Conservation (phyloP, 1,140 invertebrate genomes). For the Meteorus sp. region DNA sequence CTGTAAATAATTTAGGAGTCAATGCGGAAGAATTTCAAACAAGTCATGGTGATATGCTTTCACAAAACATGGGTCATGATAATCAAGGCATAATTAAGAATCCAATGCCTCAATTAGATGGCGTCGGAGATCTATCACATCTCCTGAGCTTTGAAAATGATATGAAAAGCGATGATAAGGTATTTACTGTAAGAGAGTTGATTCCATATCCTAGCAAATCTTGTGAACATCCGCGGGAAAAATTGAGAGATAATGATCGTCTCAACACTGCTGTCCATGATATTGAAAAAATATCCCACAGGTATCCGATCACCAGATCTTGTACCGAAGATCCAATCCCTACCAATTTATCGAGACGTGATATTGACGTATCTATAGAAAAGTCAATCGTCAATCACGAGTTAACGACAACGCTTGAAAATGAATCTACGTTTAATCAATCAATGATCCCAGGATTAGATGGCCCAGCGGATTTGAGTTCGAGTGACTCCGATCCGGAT, state of each 20-base stretch:
- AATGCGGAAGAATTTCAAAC: background rate
- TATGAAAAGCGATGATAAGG: conserved; percentile 1
- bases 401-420: conserved; percentile 20
- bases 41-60: background rate
- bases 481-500: conserved; percentile 36
- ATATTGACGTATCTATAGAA: too few relatives aligned
- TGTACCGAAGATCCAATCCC: too few relatives aligned
- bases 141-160: conserved; percentile 25
- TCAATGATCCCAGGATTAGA: conserved; percentile 60
- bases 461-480: conserved; percentile 33
- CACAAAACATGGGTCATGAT: background rate
- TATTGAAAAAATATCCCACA: too few relatives aligned
- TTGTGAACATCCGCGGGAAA: too few relatives aligned
- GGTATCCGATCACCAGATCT: too few relatives aligned
- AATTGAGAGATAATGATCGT: too few relatives aligned
- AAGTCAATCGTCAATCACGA: too few relatives aligned
- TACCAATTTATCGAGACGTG: too few relatives aligned
- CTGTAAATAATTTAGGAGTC: conserved; percentile 30
- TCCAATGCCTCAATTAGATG: conserved; percentile 31
- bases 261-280: too few relatives aligned
- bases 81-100: background rate
- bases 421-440: background rate
- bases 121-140: conserved; percentile 29
- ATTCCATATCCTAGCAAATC: background rate
- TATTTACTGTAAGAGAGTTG: background rate